Conservation (phyloP, 2,113 vertebrate genomes). For the Brachirus orientalis region DNA sequence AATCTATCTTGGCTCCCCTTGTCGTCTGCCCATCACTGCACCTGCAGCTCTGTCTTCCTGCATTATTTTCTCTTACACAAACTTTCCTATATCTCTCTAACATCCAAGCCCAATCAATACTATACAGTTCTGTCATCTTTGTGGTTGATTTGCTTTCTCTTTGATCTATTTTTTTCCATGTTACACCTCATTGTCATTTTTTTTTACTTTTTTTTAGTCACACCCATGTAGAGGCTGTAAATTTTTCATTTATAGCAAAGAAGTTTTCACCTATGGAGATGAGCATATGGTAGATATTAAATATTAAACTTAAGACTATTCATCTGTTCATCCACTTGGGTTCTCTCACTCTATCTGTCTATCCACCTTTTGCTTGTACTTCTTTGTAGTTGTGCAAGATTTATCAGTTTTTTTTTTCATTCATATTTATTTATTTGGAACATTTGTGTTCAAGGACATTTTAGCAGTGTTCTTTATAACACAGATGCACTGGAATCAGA, state of each 20-base stretch:
- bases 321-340: slow-evolving; percentile 39
- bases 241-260: slow-evolving; percentile 58
- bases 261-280: slow-evolving; percentile 65
- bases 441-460: slow-evolving; percentile 43
- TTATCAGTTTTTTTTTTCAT: slow-evolving; percentile 1
- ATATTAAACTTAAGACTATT: slow-evolving; percentile 64
- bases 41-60: slow-evolving; percentile 28
- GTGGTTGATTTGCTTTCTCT: slow-evolving; percentile 14
- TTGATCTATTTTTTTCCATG: slow-evolving; percentile 5
- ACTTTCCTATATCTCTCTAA: slow-evolving; percentile 20
- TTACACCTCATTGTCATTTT: slow-evolving; percentile 1
- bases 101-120: slow-evolving; percentile 27
- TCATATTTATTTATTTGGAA: slow-evolving; percentile 24
- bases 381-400: background rate
- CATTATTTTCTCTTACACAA: slow-evolving; percentile 30
- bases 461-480: slow-evolving; percentile 44
- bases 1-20: slow-evolving; percentile 46
- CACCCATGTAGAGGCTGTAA: slow-evolving; percentile 50
- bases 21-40: slow-evolving; percentile 47
- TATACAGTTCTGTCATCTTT: slow-evolving; percentile 22
- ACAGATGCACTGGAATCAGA: slow-evolving; percentile 34
- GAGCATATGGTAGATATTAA: slow-evolving; percentile 73
- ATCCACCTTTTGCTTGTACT: slow-evolving; percentile 5
- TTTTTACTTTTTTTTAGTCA: background rate
- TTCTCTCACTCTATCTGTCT: background rate